Evolutionary conservation across 2,113 vertebrate genomes (phyloP), one percentile per base, ranked within the genome.

Genomic region (Apteryx owenii): DNA sequence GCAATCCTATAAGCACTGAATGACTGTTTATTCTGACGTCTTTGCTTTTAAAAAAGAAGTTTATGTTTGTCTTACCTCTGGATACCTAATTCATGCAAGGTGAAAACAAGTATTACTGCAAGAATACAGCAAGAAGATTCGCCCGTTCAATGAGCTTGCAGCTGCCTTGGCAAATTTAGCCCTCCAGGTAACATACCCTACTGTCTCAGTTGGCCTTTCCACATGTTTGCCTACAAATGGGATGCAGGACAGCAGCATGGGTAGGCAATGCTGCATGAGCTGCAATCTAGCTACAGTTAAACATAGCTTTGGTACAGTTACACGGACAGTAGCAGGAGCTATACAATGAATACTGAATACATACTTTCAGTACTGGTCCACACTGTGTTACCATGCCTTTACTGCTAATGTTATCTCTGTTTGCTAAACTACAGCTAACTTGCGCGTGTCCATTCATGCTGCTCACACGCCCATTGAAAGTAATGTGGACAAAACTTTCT

Each of bases 31-130:
- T 81, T 92, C 33, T 61, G 16, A 11, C 0, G 0, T 44, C 42
- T 78, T 86, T 58, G 31, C 44, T 91, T 94, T 87, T 62, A 28
- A 78, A 89, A 90, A 77, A 50, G 3, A 42, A 69, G 29, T 44
- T 92, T 89, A 65, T 58, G n/a, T 64, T 95, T 54, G n/a, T 76
- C 76, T 90, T 90, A 82, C 56, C 62, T 78, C 72, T 77, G 69
- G 84, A 54, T 88, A 85, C 40, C 50, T 92, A 53, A 80, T 93
- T 77, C 44, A 70, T 0, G 0, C 28, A 81, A 28, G 38, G 16
- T 65, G 69, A 81, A 93, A 91, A 75, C 65, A 71, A 69, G 50
- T 9, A 40, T 84, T 93, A 69, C 73, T 75, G 48, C 81, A 91
- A 89, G 73, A 89, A 50, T 73, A 44, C 23, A 3, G 1, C 53